Conservation (phyloP, 2,888 invertebrate genomes). For the Polydrusus pterygomalis region DNA sequence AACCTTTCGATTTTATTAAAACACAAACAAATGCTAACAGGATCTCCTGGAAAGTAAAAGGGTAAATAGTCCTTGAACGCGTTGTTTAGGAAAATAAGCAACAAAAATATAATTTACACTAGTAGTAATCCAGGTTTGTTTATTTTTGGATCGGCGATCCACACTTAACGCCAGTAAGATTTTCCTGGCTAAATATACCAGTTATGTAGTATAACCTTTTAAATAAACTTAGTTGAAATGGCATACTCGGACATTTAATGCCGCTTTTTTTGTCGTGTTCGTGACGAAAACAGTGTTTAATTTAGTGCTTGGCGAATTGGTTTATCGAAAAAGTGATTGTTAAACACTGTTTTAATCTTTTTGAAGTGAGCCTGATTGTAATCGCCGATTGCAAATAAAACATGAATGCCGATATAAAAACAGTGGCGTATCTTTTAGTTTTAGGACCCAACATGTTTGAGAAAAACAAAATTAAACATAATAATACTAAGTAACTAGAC, state of each 20-base stretch:
- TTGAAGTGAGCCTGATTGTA: not conserved
- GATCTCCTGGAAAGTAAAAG: not conserved
- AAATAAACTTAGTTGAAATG: constrained; percentile 37
- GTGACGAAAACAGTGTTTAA: not conserved
- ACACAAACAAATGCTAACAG: constrained; percentile 1
- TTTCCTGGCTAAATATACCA: constrained; percentile 50
- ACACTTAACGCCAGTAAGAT: constrained; percentile 44
- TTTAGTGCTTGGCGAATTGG: not conserved
- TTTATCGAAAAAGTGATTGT: not conserved
- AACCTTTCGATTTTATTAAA: not conserved
- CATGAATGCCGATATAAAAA: not conserved
- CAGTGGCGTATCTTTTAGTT: constrained; percentile 18
- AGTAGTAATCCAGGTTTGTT: constrained; percentile 53
- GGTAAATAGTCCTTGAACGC: constrained; percentile 7
- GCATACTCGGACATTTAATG: constrained; percentile 4
- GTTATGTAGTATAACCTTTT: constrained; percentile 42
- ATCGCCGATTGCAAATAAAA: constrained; percentile 1
- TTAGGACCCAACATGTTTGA: not conserved
- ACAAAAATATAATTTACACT: constrained; percentile 65
- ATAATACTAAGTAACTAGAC: not conserved
- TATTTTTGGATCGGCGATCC: constrained; percentile 53
- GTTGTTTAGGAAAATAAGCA: constrained; percentile 48
- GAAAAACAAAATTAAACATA: not conserved
- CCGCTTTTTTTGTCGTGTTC: not conserved
- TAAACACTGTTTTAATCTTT: not conserved